phyloP scores from a whole-genome alignment of 2,888 invertebrate species.

The Pterostichus madidus region DNA sequence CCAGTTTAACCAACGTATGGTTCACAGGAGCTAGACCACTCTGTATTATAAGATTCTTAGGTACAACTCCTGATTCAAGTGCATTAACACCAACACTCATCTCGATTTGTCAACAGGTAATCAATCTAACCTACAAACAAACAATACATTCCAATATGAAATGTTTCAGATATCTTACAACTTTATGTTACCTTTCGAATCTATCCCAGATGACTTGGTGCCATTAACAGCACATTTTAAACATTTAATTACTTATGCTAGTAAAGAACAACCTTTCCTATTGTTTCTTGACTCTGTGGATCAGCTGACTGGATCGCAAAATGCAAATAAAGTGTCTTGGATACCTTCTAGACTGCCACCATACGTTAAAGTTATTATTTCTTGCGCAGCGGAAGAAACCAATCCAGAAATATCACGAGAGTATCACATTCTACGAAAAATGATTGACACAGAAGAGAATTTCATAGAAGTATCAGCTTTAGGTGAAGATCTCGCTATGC shows the following conservation, averaged over 20 bases:
- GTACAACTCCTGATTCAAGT: slow-evolving; percentile 96
- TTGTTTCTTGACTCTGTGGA: slow-evolving; percentile 98
- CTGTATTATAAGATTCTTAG: slow-evolving; percentile 94
- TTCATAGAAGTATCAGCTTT: slow-evolving; percentile 94
- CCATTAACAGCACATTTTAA: slow-evolving; percentile 98
- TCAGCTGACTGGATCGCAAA: slow-evolving; percentile 95
- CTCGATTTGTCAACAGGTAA: slow-evolving; percentile 1
- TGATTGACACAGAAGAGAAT: slow-evolving; percentile 93
- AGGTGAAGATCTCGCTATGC: slow-evolving; percentile 96
- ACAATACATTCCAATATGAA: too few relatives aligned
- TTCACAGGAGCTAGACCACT: slow-evolving; percentile 88
- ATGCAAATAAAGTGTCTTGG: slow-evolving; percentile 98
- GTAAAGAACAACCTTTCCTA: slow-evolving; percentile 90
- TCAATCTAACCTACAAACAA: too few relatives aligned
- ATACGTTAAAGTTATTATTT: slow-evolving; percentile 94
- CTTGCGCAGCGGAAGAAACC: slow-evolving; percentile 92
- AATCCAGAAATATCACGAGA: slow-evolving; percentile 93
- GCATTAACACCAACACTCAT: slow-evolving; percentile 37
- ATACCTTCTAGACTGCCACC: slow-evolving; percentile 93
- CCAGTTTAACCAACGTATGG: slow-evolving; percentile 88
- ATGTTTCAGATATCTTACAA: slow-evolving; percentile 90
- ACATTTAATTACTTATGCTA: slow-evolving; percentile 91
- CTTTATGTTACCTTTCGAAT: slow-evolving; percentile 93
- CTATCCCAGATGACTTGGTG: slow-evolving; percentile 97
- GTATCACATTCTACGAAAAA: slow-evolving; percentile 89